Evolutionary conservation across 2,797 vertebrate genomes (phyloP).

Genomic region (Macrochelys suwanniensis): DNA sequence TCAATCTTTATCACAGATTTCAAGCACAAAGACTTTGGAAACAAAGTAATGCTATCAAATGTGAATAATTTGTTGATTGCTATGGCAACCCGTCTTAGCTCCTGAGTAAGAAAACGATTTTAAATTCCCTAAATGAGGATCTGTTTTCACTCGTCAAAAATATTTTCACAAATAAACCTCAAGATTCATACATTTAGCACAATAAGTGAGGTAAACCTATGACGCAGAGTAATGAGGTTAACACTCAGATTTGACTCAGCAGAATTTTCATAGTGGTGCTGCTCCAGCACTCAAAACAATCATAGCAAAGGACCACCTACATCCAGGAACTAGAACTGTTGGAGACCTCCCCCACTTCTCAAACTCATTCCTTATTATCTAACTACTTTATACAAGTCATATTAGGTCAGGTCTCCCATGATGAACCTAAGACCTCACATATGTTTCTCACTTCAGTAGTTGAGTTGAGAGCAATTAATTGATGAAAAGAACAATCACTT

Average conservation of each 20-base stretch:
- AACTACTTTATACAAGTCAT: constrained; percentile 26
- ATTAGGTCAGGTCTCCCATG: constrained; percentile 47
- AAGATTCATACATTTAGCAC: not conserved
- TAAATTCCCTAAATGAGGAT: constrained; percentile 58
- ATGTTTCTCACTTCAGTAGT: constrained; percentile 38
- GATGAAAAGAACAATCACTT: constrained; percentile 17
- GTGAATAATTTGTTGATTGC: not conserved
- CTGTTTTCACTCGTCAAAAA: constrained; percentile 21
- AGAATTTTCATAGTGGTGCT: not conserved
- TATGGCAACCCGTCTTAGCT: constrained; percentile 51
- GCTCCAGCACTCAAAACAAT: not conserved
- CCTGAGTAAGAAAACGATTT: constrained; percentile 24
- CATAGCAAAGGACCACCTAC: not conserved
- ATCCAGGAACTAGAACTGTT: not conserved
- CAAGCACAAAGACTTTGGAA: not conserved
- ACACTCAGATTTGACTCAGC: constrained; percentile 48
- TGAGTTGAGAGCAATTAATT: constrained; percentile 48
- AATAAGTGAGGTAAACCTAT: not conserved
- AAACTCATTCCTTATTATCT: constrained; percentile 12
- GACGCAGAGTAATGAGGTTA: constrained; percentile 30
- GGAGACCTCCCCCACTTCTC: not conserved
- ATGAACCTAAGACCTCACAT: constrained; percentile 40
- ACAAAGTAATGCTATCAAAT: not conserved
- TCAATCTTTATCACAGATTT: not conserved
- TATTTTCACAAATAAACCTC: not conserved